These are phyloP conservation scores for Zaprionus africanus DNA, from an alignment of 1,140 invertebrate genomes.

Conservation along the genomic window DNA sequence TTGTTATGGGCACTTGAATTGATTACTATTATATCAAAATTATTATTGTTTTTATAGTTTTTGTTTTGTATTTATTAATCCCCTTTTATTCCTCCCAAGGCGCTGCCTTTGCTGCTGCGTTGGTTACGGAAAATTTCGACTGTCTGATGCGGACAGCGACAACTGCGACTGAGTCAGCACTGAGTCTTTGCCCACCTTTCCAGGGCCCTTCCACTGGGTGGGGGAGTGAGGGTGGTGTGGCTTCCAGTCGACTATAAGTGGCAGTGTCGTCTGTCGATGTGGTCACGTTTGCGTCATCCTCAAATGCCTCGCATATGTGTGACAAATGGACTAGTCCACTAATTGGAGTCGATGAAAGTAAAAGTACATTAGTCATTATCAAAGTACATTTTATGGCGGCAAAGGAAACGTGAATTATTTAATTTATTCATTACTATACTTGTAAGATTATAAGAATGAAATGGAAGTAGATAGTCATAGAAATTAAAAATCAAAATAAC, in stretches of 20 bases:
- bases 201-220: slow-evolving; percentile 56
- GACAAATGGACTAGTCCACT: slow-evolving; percentile 9
- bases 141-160: slow-evolving; percentile 25
- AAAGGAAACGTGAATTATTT: too few species aligned
- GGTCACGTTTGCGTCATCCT: slow-evolving; percentile 37
- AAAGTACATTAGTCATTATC: neutral
- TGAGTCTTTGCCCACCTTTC: slow-evolving; percentile 41
- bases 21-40: slow-evolving; percentile 4
- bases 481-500: too few species aligned
- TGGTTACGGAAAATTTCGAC: slow-evolving; percentile 62
- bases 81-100: neutral
- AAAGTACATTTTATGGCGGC: neutral
- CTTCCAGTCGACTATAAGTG: slow-evolving; percentile 30
- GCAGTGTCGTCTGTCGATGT: neutral
- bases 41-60: slow-evolving; percentile 22
- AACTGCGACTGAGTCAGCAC: slow-evolving; percentile 50
- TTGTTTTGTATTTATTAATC: slow-evolving; percentile 2
- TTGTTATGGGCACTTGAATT: neutral
- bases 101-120: slow-evolving; percentile 22
- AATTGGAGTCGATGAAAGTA: slow-evolving; percentile 5
- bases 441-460: too few species aligned
- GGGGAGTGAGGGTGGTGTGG: neutral
- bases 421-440: too few species aligned
- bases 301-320: slow-evolving; percentile 13
- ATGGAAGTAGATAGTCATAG: too few species aligned